Conservation (phyloP, 2,797 vertebrate genomes). For the Thripadectes ignobilis region DNA sequence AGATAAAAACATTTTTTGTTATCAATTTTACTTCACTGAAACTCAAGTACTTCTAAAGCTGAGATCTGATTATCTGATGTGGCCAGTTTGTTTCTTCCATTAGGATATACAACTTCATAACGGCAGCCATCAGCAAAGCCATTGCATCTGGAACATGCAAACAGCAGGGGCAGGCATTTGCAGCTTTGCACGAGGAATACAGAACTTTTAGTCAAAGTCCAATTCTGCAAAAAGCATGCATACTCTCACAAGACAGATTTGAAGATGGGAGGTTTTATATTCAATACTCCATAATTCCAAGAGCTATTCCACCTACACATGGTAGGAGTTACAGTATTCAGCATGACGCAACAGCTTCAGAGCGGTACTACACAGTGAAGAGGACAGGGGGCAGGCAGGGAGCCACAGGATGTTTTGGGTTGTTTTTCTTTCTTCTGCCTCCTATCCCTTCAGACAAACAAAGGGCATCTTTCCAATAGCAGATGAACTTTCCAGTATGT, state of each 20-base stretch:
- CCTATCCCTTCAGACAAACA: background rate
- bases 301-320: background rate
- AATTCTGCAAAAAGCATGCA: background rate
- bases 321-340: background rate
- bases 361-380: background rate
- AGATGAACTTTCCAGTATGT: background rate
- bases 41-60: background rate
- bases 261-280: background rate
- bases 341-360: background rate
- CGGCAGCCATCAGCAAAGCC: conserved; percentile 41
- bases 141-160: conserved; percentile 22
- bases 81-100: background rate
- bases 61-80: background rate
- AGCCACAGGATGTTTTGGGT: background rate
- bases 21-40: conserved; percentile 18
- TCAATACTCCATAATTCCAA: background rate
- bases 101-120: background rate
- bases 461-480: background rate
- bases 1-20: conserved; percentile 52
- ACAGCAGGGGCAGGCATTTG: background rate
- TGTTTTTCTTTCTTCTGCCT: background rate
- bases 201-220: conserved; percentile 8
- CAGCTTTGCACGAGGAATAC: conserved; percentile 12
- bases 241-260: background rate
- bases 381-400: accelerated